These are phyloP conservation scores for Oostethus manadensis DNA, from an alignment of 2,113 vertebrate species.

Conservation along the genomic window DNA sequence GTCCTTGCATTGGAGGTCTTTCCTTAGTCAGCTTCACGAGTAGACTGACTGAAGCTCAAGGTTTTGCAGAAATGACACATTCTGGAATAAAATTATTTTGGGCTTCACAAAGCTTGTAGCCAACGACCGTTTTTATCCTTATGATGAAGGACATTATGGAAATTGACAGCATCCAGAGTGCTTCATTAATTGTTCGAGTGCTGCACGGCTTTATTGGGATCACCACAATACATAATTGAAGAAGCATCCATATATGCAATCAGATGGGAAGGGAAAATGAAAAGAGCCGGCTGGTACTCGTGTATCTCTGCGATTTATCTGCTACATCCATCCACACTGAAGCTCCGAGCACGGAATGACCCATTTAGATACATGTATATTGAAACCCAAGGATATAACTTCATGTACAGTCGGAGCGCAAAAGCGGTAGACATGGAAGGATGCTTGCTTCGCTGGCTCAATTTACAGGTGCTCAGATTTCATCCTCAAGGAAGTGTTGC, in stretches of 20 bases:
- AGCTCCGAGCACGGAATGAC: slow-evolving; percentile 31
- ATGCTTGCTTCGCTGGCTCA: slow-evolving; percentile 4
- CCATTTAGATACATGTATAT: slow-evolving; percentile 50
- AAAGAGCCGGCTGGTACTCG: slow-evolving; percentile 24
- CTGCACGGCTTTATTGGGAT: slow-evolving; percentile 43
- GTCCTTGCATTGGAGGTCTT: too few species aligned
- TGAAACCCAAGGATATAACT: slow-evolving; percentile 36
- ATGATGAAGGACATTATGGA: slow-evolving; percentile 36
- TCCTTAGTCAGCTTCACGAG: too few species aligned
- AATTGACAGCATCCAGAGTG: slow-evolving; percentile 49
- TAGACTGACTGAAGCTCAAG: too few species aligned
- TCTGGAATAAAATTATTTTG: too few species aligned
- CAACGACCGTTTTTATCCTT: too few species aligned
- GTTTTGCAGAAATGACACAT: too few species aligned
- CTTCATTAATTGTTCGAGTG: slow-evolving; percentile 37
- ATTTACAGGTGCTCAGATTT: slow-evolving; percentile 36
- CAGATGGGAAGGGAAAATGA: slow-evolving; percentile 40
- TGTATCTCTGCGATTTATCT: slow-evolving; percentile 53
- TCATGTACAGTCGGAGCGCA: too few species aligned
- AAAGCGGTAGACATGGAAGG: background rate
- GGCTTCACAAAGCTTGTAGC: too few species aligned
- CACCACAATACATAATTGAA: slow-evolving; percentile 31
- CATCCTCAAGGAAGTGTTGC: slow-evolving; percentile 43
- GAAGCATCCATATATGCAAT: slow-evolving; percentile 37
- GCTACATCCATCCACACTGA: slow-evolving; percentile 40